phyloP scores from a whole-genome alignment of 2,113 vertebrate species.

The Camarhynchus parvulus region DNA sequence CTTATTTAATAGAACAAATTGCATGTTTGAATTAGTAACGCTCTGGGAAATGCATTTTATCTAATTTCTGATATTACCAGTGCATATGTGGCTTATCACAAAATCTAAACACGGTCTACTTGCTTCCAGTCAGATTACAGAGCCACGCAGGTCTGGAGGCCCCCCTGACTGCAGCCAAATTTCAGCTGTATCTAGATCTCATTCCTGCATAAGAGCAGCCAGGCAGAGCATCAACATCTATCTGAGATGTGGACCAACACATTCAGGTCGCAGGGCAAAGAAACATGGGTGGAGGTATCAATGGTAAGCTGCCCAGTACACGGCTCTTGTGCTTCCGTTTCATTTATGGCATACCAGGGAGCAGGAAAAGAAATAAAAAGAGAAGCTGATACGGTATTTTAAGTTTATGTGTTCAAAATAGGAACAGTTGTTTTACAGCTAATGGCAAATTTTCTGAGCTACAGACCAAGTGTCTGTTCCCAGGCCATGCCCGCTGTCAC shows the following conservation, averaged over 20 bases:
- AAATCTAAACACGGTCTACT: not conserved
- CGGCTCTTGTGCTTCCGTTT: not conserved
- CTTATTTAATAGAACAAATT: not conserved
- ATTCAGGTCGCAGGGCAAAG: not conserved
- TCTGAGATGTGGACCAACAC: not conserved
- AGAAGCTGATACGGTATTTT: not conserved
- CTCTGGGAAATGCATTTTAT: not conserved
- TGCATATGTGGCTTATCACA: not conserved
- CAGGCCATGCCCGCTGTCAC: rapidly evolving
- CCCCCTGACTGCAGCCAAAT: not conserved
- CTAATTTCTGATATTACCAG: not conserved
- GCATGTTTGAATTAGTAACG: not conserved
- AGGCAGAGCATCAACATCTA: not conserved
- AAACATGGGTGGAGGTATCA: not conserved
- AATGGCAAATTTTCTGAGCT: not conserved
- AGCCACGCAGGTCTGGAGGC: not conserved
- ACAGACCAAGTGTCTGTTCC: not conserved
- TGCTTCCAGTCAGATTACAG: not conserved
- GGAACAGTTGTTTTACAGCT: not conserved
- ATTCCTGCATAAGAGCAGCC: not conserved
- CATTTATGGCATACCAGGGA: not conserved
- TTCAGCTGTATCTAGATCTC: not conserved
- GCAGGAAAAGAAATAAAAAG: not conserved
- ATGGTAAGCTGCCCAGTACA: rapidly evolving
- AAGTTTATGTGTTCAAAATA: not conserved